phyloP scores from a whole-genome alignment of 1,140 invertebrate species.

The Cecropterus lyciades region DNA sequence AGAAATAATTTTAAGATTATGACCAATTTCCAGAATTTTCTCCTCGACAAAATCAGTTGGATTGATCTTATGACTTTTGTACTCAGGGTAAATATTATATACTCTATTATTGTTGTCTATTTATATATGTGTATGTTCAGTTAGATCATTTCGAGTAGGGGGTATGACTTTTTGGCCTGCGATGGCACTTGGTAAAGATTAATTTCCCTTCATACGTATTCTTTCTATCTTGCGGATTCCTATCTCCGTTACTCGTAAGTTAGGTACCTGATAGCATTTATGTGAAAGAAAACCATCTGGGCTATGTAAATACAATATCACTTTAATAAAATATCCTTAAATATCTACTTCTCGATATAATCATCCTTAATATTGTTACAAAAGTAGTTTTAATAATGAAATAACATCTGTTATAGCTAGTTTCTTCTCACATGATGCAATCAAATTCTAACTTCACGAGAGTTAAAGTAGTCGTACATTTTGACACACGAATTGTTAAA shows the following conservation, averaged over 20 bases:
- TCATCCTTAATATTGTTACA: neutral
- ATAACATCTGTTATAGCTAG: constrained; percentile 1
- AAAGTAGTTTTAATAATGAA: neutral
- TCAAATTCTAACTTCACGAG: constrained; percentile 6
- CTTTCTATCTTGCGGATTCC: constrained; percentile 22
- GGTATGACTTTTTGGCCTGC: constrained; percentile 75
- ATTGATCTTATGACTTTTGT: constrained; percentile 78
- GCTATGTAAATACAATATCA: constrained; percentile 9
- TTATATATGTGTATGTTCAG: constrained; percentile 60
- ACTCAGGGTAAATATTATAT: constrained; percentile 77
- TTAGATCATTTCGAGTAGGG: constrained; percentile 59
- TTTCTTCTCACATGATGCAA: constrained; percentile 22
- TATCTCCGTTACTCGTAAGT: constrained; percentile 9
- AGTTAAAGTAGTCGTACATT: constrained; percentile 22
- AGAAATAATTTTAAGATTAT: constrained; percentile 70
- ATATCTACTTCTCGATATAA: neutral
- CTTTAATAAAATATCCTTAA: constrained; percentile 36
- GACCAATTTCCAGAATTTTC: constrained; percentile 74
- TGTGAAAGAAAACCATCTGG: constrained; percentile 27
- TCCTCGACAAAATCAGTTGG: constrained; percentile 61
- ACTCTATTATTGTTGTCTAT: constrained; percentile 68
- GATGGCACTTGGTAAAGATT: constrained; percentile 42
- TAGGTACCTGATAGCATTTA: constrained; percentile 18
- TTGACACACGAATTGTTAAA: constrained; percentile 15
- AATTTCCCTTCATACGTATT: neutral